Evolutionary conservation across 2,888 invertebrate species (phyloP).

Genomic region (Melanchra persicariae): DNA sequence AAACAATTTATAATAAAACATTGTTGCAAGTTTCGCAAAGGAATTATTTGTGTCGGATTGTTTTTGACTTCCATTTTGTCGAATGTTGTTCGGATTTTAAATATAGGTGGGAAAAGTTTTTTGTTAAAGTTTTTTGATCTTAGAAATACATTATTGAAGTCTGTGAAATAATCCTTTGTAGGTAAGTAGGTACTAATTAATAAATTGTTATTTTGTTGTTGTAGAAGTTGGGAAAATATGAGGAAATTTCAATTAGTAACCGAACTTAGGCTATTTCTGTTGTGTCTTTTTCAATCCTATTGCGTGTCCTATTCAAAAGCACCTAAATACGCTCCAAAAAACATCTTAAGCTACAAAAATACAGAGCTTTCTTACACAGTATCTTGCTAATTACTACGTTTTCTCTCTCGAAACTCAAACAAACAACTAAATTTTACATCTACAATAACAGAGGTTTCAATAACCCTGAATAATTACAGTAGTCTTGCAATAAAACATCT

Average conservation of each 20-base stretch:
- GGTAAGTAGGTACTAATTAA: neutral
- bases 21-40: constrained; percentile 47
- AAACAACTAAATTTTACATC: constrained; percentile 30
- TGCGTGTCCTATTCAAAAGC: no score
- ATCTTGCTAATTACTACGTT: neutral
- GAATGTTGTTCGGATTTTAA: constrained; percentile 37
- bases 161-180: neutral
- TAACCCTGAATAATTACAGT: constrained; percentile 42
- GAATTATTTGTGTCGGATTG: constrained; percentile 60
- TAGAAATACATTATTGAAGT: neutral
- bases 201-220: no score
- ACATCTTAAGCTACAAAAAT: no score
- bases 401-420: constrained; percentile 21
- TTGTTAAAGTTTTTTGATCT: constrained; percentile 24
- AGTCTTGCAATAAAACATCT: constrained; percentile 52
- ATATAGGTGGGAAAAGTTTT: neutral
- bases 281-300: no score
- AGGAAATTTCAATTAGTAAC: no score
- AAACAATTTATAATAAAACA: constrained; percentile 74
- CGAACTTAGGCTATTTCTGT: no score
- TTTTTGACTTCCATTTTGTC: constrained; percentile 55
- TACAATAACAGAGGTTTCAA: constrained; percentile 38
- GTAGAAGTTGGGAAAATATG: no score
- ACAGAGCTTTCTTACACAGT: neutral
- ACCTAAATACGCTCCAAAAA: no score